A percentile compares a stretch with the other conserved stretches of the same genome.
These are phyloP conservation scores for Thecophora atra DNA, from an alignment of 2,888 invertebrate genomes.

Conservation along the genomic window DNA sequence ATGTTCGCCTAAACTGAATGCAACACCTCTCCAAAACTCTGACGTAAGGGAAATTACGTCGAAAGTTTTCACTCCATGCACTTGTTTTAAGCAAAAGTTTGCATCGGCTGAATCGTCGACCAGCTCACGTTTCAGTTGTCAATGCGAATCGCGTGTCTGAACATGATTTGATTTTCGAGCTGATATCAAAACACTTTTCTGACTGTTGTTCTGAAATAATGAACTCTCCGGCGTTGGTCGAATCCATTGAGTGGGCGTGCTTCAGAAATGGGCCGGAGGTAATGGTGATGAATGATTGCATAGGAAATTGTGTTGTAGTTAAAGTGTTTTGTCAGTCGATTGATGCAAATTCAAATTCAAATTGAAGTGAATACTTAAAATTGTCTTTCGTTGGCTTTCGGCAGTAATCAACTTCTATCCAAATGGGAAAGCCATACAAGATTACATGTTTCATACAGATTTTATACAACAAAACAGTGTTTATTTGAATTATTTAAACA, in stretches of 20 bases:
- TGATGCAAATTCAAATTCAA: not conserved
- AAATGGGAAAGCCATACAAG: too few relatives aligned
- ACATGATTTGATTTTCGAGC: conserved; percentile 1
- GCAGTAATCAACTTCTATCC: too few relatives aligned
- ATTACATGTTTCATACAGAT: too few relatives aligned
- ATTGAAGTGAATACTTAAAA: too few relatives aligned
- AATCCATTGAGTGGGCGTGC: not conserved
- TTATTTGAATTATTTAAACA: too few relatives aligned
- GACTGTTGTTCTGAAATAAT: not conserved
- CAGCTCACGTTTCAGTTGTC: not conserved
- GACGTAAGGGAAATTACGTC: not conserved
- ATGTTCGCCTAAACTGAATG: not conserved
- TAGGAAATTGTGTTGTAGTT: too few relatives aligned
- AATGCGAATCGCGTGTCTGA: not conserved
- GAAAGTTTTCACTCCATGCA: not conserved
- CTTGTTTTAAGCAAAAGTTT: not conserved
- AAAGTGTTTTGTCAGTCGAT: not conserved
- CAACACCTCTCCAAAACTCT: not conserved
- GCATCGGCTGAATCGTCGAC: not conserved
- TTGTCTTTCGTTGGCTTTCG: too few relatives aligned
- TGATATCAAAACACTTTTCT: not conserved
- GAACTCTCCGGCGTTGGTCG: not conserved
- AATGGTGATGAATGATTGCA: not conserved
- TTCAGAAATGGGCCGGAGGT: not conserved
- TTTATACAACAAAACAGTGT: too few relatives aligned